These are phyloP conservation scores for Dipodomys stephensi DNA, from an alignment of 2,113 vertebrate genomes.

Conservation along the genomic window DNA sequence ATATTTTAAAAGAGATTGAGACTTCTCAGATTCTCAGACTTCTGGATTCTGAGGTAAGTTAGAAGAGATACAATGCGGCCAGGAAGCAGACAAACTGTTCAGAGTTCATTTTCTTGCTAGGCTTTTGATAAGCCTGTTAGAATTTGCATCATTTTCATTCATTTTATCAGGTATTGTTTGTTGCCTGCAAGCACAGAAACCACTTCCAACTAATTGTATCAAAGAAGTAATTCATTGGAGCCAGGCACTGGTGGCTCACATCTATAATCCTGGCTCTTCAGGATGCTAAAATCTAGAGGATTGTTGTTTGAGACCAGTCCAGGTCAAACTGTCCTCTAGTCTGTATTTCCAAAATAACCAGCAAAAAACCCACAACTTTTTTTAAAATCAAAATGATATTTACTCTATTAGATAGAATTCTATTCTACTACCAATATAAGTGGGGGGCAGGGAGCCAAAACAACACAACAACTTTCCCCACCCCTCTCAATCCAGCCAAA, in stretches of 20 bases:
- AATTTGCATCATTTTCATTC: conserved; percentile 36
- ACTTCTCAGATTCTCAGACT: conserved; percentile 42
- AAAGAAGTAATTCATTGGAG: conserved; percentile 12
- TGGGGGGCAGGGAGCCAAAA: not conserved
- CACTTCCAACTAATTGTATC: not conserved
- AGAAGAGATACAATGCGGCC: conserved; percentile 19
- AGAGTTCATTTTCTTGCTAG: conserved; percentile 24
- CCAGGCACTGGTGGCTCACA: not conserved
- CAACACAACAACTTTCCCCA: not conserved
- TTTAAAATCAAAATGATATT: conserved; percentile 48
- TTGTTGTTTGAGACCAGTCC: no score
- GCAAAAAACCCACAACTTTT: not conserved
- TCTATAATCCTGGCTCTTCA: no score
- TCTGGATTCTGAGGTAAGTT: not conserved
- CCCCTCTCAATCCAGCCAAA: not conserved
- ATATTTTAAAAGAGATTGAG: not conserved
- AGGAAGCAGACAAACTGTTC: not conserved
- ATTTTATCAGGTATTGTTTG: not conserved
- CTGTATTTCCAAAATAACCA: no score
- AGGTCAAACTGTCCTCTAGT: no score
- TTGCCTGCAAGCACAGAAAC: conserved; percentile 20
- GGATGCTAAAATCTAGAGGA: not conserved
- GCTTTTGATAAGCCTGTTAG: conserved; percentile 10
- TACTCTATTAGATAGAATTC: conserved; percentile 23
- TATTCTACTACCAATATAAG: no score